Evolutionary conservation across 2,113 vertebrate genomes (phyloP), one percentile per base, ranked within the genome.

Genomic region (Tyto alba): DNA sequence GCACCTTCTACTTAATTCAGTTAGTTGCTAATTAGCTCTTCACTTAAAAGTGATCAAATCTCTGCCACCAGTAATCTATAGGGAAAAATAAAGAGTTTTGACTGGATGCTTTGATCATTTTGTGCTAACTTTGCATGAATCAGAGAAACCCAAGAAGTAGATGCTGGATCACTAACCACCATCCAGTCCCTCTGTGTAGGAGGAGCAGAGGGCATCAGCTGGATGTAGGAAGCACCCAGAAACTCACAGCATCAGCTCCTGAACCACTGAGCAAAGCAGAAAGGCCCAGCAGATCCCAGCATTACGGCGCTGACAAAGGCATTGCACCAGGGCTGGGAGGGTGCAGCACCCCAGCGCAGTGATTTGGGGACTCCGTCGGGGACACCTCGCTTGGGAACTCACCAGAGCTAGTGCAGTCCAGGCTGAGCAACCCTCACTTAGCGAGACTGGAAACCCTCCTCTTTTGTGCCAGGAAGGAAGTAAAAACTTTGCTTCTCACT

Each of bases 1-100:
- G 76, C 75, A 89, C 76, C 80, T 95, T 94, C 90, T 52, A 82
- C 67, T 95, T 95, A 92, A 79, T 93, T 96, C 93, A 95, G 85
- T 23, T 30, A 80, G 73, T 52, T 75, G 81, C 79, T 96, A 96
- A 94, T 92, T 93, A 92, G 85, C 38, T 57, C 34, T 93, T 84
- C 74, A 63, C 82, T 82, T 89, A 68, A 71, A 96, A 63, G 81
- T 32, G 84, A 93, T 95, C 76, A 89, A 92, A 95, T 69, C 73
- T 91, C 88, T 89, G 82, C 62, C 93, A 85, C 85, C 85, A 80
- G 53, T 79, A 74, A 92, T 52, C 50, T 30, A 36, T 29, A 52
- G 57, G 78, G 72, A 34, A 76, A 92, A 94, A 43, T 22, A 75
- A 66, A 34, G 67, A 68, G 40, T 60, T 92, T 87, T 64, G 88